Evolutionary conservation across 2,888 invertebrate genomes (phyloP), one percentile per base, ranked within the genome.

Genomic region (Glyphotaelius pellucidus): DNA sequence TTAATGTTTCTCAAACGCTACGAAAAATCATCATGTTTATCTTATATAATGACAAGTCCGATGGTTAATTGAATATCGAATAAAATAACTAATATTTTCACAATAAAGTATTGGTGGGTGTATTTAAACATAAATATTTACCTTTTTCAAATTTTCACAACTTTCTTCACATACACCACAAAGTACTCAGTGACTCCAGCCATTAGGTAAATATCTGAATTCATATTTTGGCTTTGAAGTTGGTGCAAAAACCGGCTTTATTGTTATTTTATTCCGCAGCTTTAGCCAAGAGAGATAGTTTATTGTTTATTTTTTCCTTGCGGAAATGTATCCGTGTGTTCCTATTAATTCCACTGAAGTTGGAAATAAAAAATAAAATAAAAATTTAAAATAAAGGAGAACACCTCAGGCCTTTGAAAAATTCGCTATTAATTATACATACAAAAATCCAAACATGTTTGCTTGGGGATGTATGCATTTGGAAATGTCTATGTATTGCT

Each of bases 201-300:
- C 67, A 67, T 67, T 67, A 67, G 25, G 67, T 67, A 67, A 67
- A 67, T 52, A 67, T 67, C 67, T 67, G 67, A 67, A 67, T 67
- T 67, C 67, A n/a, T 67, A 67, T n/a, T 67, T 67, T 67, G 67
- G 25, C 67, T 67, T 67, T 67, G 9, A 25, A 25, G 25, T 67
- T n/a, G 67, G 67, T 67, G 67, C 67, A 67, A 67, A 67, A 67
- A 25, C 67, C 35, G 12, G 25, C 25, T 84, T 84, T 35, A 84
- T 84, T 84, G 84, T 84, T 35, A 84, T 84, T 84, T 84, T 84
- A 84, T 84, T 84, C 84, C 9, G n/a, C 38, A 32, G 84, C n/a
- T 38, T 84, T 38, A 25, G 38, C 35, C 84, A 38, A 67, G 35
- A n/a, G 38, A 84, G 38, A 38, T 15, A 83, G 9, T 25, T 35